Conservation (phyloP, 2,888 invertebrate genomes). For the Abrostola tripartita region DNA sequence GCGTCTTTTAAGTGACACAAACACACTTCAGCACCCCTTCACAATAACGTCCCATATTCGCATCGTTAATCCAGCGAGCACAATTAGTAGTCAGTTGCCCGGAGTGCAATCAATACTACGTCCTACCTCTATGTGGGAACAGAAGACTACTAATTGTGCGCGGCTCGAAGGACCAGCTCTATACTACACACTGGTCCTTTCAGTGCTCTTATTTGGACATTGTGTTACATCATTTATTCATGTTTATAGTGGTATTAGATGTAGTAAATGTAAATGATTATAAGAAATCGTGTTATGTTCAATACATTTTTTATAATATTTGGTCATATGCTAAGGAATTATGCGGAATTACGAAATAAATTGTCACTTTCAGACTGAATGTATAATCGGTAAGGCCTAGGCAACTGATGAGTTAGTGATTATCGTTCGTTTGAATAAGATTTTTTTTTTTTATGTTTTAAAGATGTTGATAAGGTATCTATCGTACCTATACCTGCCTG, state of each 20-base stretch:
- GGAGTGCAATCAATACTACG: conserved; percentile 32
- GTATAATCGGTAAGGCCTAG: too few species aligned
- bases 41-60: conserved; percentile 5
- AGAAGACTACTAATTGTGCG: not conserved
- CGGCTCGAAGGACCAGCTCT: not conserved
- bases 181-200: not conserved
- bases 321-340: too few species aligned
- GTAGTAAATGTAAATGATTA: too few species aligned
- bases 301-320: too few species aligned
- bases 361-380: too few species aligned
- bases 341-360: not conserved
- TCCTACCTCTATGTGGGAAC: not conserved
- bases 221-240: too few species aligned
- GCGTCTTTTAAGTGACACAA: not conserved
- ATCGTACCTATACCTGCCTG: not conserved
- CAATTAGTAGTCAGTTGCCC: conserved; percentile 37
- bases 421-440: too few species aligned
- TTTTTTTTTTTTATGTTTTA: too few species aligned
- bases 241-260: too few species aligned
- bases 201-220: not conserved
- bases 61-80: conserved; percentile 38
- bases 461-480: too few species aligned
- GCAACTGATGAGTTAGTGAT: too few species aligned
- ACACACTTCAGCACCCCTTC: not conserved
- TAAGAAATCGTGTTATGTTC: too few species aligned